A percentile compares a stretch with the other conserved stretches of the same genome.
These are phyloP conservation scores for Dinoponera quadriceps DNA, from an alignment of 1,140 invertebrate genomes.

Conservation along the genomic window DNA sequence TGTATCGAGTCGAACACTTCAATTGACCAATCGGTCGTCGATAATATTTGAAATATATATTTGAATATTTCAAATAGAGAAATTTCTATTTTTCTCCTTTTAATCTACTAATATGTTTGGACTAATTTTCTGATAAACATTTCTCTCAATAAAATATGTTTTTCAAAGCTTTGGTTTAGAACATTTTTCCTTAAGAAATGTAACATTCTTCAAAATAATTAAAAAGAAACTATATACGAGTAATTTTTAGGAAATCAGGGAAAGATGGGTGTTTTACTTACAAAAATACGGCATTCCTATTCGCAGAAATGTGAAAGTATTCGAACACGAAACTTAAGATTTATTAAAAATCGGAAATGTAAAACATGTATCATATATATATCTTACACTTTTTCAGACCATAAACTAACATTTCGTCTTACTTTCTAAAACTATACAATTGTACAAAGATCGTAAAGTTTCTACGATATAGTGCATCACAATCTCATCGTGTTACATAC, in stretches of 20 bases:
- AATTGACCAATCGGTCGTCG: too few relatives aligned
- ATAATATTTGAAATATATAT: too few relatives aligned
- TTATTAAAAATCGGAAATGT: conserved; percentile 69
- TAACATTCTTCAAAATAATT: not conserved
- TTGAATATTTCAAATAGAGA: too few relatives aligned
- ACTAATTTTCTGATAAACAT: too few relatives aligned
- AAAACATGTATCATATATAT: conserved; percentile 65
- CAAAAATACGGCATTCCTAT: not conserved
- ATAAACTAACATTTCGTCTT: conserved; percentile 84
- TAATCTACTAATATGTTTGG: too few relatives aligned
- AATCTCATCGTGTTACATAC: conserved; percentile 62
- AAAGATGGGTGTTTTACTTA: not conserved
- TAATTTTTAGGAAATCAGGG: not conserved
- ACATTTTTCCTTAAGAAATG: not conserved
- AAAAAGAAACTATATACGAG: not conserved
- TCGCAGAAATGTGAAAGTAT: conserved; percentile 28
- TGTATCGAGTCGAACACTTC: too few relatives aligned
- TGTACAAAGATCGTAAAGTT: conserved; percentile 81
- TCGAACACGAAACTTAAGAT: conserved; percentile 54
- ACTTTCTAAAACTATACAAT: conserved; percentile 83
- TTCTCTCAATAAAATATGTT: too few relatives aligned
- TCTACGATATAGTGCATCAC: conserved; percentile 78
- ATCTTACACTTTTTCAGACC: conserved; percentile 80
- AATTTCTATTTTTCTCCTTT: too few relatives aligned
- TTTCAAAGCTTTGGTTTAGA: not conserved